Evolutionary conservation across 1,140 invertebrate genomes (phyloP).

Genomic region (Solenopsis fugax): DNA sequence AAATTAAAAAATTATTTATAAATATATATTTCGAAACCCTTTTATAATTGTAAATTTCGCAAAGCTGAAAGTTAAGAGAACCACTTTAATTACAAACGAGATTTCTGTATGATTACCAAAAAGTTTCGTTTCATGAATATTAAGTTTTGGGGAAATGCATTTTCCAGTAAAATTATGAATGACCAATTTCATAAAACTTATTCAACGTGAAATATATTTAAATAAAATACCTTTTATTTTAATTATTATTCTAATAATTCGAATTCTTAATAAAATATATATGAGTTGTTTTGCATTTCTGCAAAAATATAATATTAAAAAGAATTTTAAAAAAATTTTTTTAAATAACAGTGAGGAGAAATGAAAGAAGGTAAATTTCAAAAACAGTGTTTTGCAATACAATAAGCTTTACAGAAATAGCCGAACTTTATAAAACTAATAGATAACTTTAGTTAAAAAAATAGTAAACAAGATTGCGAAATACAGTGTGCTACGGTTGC

Average conservation of each 20-base stretch:
- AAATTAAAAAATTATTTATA: not conserved
- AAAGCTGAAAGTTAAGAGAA: constrained; percentile 13
- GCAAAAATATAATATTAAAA: not conserved
- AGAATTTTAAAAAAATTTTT: not conserved
- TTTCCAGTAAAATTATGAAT: not conserved
- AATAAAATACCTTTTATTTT: constrained; percentile 1
- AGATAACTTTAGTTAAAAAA: constrained; percentile 3
- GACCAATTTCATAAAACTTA: not conserved
- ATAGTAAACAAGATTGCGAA: constrained; percentile 25
- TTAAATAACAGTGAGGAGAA: not conserved
- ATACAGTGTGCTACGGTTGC: not conserved
- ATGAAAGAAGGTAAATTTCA: not conserved
- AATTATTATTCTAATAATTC: constrained; percentile 9
- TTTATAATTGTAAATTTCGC: not conserved
- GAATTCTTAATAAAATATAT: constrained; percentile 7
- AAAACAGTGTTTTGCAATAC: not conserved
- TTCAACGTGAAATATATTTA: not conserved
- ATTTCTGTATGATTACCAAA: not conserved
- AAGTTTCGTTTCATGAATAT: not conserved
- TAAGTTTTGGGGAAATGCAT: not conserved
- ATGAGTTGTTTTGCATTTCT: not conserved
- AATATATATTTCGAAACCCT: not conserved
- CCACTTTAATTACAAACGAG: not conserved
- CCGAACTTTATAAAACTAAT: constrained; percentile 1
- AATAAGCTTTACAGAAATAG: not conserved